phyloP scores from a whole-genome alignment of 2,888 invertebrate genomes.

The Lampropteryx suffumata region DNA sequence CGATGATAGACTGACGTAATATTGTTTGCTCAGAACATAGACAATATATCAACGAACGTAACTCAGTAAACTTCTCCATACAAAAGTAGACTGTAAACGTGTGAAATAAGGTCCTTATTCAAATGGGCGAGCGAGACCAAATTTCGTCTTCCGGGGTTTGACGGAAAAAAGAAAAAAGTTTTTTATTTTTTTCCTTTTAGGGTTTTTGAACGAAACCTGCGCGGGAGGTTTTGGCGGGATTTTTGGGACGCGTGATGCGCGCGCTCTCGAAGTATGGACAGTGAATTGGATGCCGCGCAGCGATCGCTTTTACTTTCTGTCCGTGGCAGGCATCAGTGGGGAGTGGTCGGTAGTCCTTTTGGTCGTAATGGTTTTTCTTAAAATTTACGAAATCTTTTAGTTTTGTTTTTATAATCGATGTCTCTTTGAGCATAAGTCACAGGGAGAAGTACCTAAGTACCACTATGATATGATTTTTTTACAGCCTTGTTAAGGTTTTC shows the following conservation, averaged over 20 bases:
- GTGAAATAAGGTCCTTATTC: no score
- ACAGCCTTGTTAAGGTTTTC: no score
- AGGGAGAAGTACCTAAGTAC: no score
- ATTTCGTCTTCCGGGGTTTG: no score
- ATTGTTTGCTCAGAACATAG: no score
- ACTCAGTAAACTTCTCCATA: no score
- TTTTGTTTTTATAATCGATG: background rate
- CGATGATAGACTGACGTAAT: no score
- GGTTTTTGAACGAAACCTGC: constrained; percentile 30
- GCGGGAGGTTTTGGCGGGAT: constrained; percentile 56
- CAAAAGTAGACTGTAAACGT: no score
- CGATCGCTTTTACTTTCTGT: constrained; percentile 76
- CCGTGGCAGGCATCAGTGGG: constrained; percentile 69
- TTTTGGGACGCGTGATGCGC: constrained; percentile 64
- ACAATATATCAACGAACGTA: no score
- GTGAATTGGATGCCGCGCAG: constrained; percentile 60
- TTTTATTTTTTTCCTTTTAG: constrained; percentile 13
- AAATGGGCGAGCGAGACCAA: no score
- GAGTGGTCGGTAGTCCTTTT: constrained; percentile 44
- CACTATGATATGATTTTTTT: no score
- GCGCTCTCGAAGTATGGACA: constrained; percentile 69
- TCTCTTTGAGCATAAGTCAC: no score
- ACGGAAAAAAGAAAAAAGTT: constrained; percentile 45
- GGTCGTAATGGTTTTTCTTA: constrained; percentile 12
- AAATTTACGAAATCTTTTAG: constrained; percentile 5